Evolutionary conservation across 2,888 invertebrate genomes (phyloP), one percentile per base, ranked within the genome.

Genomic region (Amphimallon solstitiale): DNA sequence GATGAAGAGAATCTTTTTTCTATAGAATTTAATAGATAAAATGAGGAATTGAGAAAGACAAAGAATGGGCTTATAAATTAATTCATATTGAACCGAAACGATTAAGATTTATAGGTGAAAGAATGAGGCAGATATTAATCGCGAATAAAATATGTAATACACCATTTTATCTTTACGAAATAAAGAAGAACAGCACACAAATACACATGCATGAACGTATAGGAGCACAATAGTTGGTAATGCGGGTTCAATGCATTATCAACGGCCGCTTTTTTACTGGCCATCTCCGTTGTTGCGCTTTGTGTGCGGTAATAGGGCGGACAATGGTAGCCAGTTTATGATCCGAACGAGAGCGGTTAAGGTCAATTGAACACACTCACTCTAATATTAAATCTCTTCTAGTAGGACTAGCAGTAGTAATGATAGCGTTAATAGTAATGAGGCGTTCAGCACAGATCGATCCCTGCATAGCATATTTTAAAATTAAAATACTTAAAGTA

Each of bases 161-260:
- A 23, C 17, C 4, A 12, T 23, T 23, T 48, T 12, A 48, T 48
- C 48, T 15, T 45, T 9, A 29, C 29, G 29, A 29, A 29, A 29
- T 29, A 29, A 29, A 29, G 29, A 29, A 29, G 29, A 29, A 9
- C 5, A 29, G 29, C 12, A 14, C 38, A 10, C 2, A 17, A 10
- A 40, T 12, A 14, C 29, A 43, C 56, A 10, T 40, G 5, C 10
- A 21, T 12, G 19, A 9, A 10, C 40, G 17, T 15, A 59, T 15
- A 59, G 43, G 43, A 29, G 4, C 14, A 23, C 51, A 59, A 43
- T 29, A 38, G 29, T n/a, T 29, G 23, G 56, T 59, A 59, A 59
- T 59, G 56, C 56, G 56, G 56, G 56, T 59, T 59, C 56, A 59
- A 59, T 59, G 56, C 56, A 59, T 59, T 59, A 59, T 59, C 56